Base-by-base conservation (phyloP, 2,888 invertebrate genomes). In the Chymomyza procnemis region DNA sequence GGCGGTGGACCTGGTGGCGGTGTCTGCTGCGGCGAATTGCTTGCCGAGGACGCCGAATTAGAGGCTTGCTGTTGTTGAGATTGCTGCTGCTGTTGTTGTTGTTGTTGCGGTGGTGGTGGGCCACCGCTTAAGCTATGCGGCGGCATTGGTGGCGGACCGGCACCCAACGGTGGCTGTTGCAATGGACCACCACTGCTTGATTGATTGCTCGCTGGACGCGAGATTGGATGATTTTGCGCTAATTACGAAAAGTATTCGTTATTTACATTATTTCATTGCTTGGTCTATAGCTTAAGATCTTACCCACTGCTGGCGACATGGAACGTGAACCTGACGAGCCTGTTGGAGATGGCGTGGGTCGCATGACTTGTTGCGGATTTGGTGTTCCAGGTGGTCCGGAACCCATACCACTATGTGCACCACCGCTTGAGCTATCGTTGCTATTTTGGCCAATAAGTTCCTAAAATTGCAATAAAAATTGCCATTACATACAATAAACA, bases 231-330 rank as follows among this genome's bases (percentile, higher is more conserved):
- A 95, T 95, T 97, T 94, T 96, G 96, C 91, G 90, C 90, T 90
- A 65, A 61, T 62, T 22, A 57, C 19, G 19, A 18, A 50, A 56
- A 57, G 48, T n/a, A 54, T 48, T 59, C 34, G 9, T 16, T 1
- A 46, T 5, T 41, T 54, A 18, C 3, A 30, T 61, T 41, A n/a
- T 18, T 30, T 50, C 21, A 8, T 9, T 41, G 34, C 12, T 54
- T 54, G 9, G 1, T 19, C 6, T 8, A 54, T 8, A 54, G 19
- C 4, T 54, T 19, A 9, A 19, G 21, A 19, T 94, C 96, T 93
- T 91, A 97, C 97, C 97, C 92, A 97, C 97, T 93, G 97, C 97
- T 90, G 98, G 98, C 92, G 98, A 98, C 96, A 98, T 97, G 92
- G 98, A 98, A 93, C 98, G 95, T 88, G 98, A 97, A 91, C 97